Evolutionary conservation across 2,888 invertebrate genomes (phyloP).

Genomic region (Lottia scabra): DNA sequence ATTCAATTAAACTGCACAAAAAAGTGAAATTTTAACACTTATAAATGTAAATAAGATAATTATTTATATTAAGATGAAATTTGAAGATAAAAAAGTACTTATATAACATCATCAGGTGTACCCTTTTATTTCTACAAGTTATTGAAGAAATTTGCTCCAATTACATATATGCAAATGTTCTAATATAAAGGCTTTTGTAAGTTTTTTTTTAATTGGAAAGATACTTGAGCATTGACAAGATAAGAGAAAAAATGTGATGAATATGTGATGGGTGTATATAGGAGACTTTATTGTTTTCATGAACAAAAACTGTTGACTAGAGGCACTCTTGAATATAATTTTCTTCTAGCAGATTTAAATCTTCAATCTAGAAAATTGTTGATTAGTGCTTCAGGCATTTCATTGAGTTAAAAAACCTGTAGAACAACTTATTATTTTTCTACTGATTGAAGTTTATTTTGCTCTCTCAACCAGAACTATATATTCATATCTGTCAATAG

Average conservation of each 20-base stretch:
- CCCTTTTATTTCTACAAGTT: too few species aligned
- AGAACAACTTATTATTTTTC: conserved; percentile 5
- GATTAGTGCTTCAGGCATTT: conserved; percentile 3
- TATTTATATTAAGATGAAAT: too few species aligned
- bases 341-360: conserved; percentile 1
- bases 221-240: conserved; percentile 19
- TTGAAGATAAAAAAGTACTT: too few species aligned
- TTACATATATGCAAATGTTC: too few species aligned
- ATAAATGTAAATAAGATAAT: too few species aligned
- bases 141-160: too few species aligned
- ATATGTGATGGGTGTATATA: too few species aligned
- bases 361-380: conserved; percentile 2
- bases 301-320: conserved; percentile 2
- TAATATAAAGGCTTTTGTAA: background rate
- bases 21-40: too few species aligned
- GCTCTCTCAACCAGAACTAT: background rate
- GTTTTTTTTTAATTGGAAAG: conserved; percentile 1
- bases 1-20: too few species aligned
- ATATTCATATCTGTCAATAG: background rate
- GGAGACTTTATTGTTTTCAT: background rate
- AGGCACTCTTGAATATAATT: background rate
- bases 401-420: background rate
- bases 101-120: too few species aligned
- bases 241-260: conserved; percentile 12
- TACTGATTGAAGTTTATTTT: background rate